These are phyloP conservation scores for Erithacus rubecula DNA, from an alignment of 2,797 vertebrate species.

Conservation along the genomic window DNA sequence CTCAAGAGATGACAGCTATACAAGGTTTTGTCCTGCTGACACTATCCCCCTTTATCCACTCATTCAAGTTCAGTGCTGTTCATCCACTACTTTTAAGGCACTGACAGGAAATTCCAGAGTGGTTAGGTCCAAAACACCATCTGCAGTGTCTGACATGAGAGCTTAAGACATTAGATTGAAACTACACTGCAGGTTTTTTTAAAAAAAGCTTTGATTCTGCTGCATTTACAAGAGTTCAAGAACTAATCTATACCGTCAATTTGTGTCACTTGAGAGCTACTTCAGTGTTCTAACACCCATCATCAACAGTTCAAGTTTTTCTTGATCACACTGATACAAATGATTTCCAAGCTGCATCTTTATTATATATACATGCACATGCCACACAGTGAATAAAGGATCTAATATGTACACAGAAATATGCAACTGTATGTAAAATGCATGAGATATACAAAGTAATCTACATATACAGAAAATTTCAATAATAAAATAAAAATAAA, in stretches of 20 bases:
- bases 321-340: not conserved
- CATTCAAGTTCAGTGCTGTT: not conserved
- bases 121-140: fast-evolving
- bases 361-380: not conserved
- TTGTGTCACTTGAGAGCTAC: not conserved
- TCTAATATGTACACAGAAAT: not conserved
- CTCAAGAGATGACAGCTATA: not conserved
- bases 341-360: not conserved
- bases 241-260: not conserved
- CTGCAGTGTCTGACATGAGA: not conserved
- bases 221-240: not conserved
- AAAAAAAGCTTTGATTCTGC: not conserved
- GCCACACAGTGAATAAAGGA: not conserved
- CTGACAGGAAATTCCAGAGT: not conserved
- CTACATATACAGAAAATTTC: not conserved
- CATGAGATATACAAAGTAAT: not conserved
- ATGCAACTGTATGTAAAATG: not conserved
- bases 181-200: fast-evolving
- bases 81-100: not conserved
- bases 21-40: not conserved
- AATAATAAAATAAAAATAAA: not conserved
- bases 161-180: not conserved
- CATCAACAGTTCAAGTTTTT: not conserved
- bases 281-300: not conserved
- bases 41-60: not conserved